Evolutionary conservation across 2,888 invertebrate genomes (phyloP).

Genomic region (Nymphalis urticae): DNA sequence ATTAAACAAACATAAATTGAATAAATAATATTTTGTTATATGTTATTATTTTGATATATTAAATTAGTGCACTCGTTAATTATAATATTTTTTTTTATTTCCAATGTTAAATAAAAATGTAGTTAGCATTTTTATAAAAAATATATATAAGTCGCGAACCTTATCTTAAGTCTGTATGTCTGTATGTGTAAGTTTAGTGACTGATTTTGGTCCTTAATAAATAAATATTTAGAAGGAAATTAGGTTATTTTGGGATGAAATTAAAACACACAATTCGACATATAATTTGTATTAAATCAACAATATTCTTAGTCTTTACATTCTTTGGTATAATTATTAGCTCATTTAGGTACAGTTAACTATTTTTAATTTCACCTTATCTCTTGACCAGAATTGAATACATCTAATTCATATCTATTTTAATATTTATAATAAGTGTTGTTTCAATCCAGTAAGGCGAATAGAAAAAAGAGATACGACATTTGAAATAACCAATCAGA

Average conservation of each 20-base stretch:
- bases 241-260: constrained; percentile 34
- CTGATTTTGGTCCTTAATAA: too few species aligned
- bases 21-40: too few species aligned
- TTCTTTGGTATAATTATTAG: constrained; percentile 77
- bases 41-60: too few species aligned
- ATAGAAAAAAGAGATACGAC: neutral
- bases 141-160: too few species aligned
- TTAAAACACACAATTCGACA: constrained; percentile 64
- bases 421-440: constrained; percentile 38
- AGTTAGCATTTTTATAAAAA: too few species aligned
- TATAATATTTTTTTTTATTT: too few species aligned
- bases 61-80: too few species aligned
- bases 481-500: constrained; percentile 15
- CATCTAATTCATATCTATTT: constrained; percentile 61
- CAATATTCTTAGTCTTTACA: constrained; percentile 79
- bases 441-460: constrained; percentile 17
- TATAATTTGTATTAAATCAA: constrained; percentile 82
- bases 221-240: too few species aligned
- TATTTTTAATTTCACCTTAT: constrained; percentile 65
- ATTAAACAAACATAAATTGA: too few species aligned
- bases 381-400: constrained; percentile 61
- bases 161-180: too few species aligned
- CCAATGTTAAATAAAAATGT: too few species aligned
- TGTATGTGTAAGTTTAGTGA: too few species aligned
- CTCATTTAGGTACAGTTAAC: constrained; percentile 69